Evolutionary conservation across 2,888 invertebrate species (phyloP), one percentile per base, ranked within the genome.

Genomic region (Nematopogon swammerdamellus): DNA sequence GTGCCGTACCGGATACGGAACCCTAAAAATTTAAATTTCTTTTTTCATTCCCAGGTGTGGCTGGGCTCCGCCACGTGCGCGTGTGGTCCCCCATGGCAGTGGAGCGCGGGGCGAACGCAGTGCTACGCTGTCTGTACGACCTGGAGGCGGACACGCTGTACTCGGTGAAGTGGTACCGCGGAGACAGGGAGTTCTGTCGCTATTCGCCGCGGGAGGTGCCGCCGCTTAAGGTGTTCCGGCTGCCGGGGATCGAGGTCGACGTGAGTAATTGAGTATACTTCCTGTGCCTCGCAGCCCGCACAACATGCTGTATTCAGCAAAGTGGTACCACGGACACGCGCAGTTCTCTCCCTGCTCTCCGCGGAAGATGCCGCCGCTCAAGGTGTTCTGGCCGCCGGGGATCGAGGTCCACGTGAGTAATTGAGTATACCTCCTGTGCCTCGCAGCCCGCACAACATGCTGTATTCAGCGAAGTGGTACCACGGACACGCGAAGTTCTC

Each of bases 401-500:
- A 76, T 87, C 49, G 80, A 81, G 57, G 84, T 88, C 30, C 76
- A 82, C 60, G 86, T 25, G 25, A 25, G 25, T 25, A 8, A 25
- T 4, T 25, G 25, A 25, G 25, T 25, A n/a, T n/a, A 8, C 36
- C 8, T 25, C 25, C 4, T 6, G 25, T 25, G 25, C 8, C 25
- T 25, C n/a, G n/a, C n/a, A n/a, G n/a, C n/a, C n/a, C n/a, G n/a
- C n/a, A n/a, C n/a, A n/a, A 87, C 57, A 80, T 80, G 44, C 67
- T 88, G 44, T 88, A 87, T 66, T 80, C 85, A 43, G 84, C 87
- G 54, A 87, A 87, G 67, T 88, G 88, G 87, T 87, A 87, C 64
- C 77, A 83, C 46, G 84, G 83, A 2, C 80, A 80, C 53, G 64
- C 82, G 3, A 87, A 87, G 66, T 87, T 87, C 68, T 87, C 83